phyloP scores from a whole-genome alignment of 1,140 invertebrate species.

The Portunus trituberculatus region DNA sequence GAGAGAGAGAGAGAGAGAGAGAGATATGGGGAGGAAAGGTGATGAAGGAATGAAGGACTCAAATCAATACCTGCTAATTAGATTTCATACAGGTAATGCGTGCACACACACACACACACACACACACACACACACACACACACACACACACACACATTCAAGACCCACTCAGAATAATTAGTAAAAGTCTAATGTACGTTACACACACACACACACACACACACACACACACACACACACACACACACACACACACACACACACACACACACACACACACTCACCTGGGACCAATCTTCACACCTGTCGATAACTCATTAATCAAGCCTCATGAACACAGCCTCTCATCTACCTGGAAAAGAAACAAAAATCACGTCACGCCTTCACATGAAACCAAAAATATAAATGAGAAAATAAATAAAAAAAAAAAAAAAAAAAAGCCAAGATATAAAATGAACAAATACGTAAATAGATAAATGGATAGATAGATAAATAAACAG shows the following conservation, averaged over 20 bases:
- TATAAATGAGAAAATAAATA: neutral
- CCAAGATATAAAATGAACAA: too few relatives aligned
- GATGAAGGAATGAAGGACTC: neutral
- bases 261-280: conserved; percentile 10
- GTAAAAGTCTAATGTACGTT: too few relatives aligned
- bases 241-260: conserved; percentile 1
- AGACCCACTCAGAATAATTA: too few relatives aligned
- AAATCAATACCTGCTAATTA: neutral
- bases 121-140: conserved; percentile 11
- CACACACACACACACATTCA: neutral
- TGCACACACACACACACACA: neutral
- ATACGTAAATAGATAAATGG: neutral
- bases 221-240: neutral
- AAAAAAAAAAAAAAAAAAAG: too few relatives aligned
- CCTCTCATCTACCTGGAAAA: neutral
- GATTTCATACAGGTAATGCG: neutral
- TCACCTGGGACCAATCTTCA: neutral
- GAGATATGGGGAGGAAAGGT: neutral
- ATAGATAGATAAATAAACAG: too few relatives aligned
- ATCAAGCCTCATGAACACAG: neutral
- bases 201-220: neutral
- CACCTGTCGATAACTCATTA: neutral
- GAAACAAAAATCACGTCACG: neutral
- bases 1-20: neutral
- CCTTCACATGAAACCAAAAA: too few relatives aligned